Evolutionary conservation across 37 sponge, comb jelly and placozoan genomes (phyloP).

Genomic region (Aphrocallistes beatrix): DNA sequence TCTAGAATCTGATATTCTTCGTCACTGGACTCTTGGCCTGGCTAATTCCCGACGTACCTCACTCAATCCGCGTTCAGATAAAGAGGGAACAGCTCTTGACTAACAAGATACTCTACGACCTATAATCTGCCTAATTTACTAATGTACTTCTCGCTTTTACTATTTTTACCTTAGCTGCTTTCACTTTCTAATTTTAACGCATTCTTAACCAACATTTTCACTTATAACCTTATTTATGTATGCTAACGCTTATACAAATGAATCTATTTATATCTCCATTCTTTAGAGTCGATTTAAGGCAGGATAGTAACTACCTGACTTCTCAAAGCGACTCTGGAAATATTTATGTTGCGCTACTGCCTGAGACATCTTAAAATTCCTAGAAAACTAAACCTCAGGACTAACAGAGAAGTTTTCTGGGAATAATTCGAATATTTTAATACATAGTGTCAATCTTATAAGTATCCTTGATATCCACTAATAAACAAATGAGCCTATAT

Average conservation of each 20-base stretch:
- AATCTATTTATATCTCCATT: background rate
- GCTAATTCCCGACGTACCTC: background rate
- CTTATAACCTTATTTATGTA: background rate
- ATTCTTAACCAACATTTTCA: background rate
- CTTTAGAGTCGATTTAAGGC: too few species aligned
- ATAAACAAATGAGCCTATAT: too few species aligned
- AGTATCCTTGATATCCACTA: too few species aligned
- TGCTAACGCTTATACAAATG: background rate
- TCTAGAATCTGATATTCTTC: conserved; percentile 2
- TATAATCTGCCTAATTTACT: background rate
- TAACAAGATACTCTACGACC: background rate
- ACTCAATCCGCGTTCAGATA: background rate
- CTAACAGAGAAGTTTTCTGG: too few species aligned
- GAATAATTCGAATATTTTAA: too few species aligned
- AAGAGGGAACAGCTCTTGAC: conserved; percentile 7
- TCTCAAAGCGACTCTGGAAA: too few species aligned
- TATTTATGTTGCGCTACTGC: too few species aligned
- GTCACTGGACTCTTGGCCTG: background rate
- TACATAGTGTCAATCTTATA: too few species aligned
- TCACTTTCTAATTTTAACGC: background rate
- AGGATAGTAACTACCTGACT: too few species aligned
- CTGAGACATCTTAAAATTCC: too few species aligned
- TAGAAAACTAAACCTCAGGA: too few species aligned
- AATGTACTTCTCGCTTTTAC: too few species aligned
- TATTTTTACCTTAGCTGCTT: background rate